phyloP scores from a whole-genome alignment of 2,797 vertebrate genomes.

The Carapus acus region DNA sequence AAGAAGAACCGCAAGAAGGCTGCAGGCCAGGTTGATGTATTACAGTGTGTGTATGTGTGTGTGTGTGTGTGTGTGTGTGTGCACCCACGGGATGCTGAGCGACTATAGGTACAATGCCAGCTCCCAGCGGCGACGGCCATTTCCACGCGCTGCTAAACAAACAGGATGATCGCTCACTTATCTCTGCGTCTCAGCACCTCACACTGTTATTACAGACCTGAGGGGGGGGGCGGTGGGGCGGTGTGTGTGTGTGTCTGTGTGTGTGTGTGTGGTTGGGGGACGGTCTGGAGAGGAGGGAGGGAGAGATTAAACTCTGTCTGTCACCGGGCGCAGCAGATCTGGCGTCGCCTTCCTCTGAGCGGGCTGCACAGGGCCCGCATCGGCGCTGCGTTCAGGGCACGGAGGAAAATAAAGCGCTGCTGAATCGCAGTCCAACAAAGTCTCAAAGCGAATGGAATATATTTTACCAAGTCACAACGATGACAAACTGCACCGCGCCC shows the following conservation, averaged over 20 bases:
- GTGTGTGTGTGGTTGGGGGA: too few species aligned
- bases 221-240: slow-evolving; percentile 5
- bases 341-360: not conserved
- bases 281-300: too few species aligned
- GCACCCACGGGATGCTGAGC: slow-evolving; percentile 7
- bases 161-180: slow-evolving; percentile 48
- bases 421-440: too few species aligned
- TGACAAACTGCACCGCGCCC: too few species aligned
- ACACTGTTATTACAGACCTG: slow-evolving; percentile 40
- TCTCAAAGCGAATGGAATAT: too few species aligned
- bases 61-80: slow-evolving; percentile 13
- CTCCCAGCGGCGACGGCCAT: slow-evolving; percentile 12
- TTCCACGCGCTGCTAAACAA: slow-evolving; percentile 41
- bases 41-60: slow-evolving; percentile 1
- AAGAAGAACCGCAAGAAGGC: slow-evolving; percentile 18
- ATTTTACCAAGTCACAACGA: too few species aligned
- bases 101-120: not conserved
- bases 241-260: too few species aligned
- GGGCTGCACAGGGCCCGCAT: too few species aligned
- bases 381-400: too few species aligned
- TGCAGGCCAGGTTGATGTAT: not conserved
- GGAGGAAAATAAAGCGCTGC: too few species aligned
- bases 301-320: slow-evolving; percentile 28
- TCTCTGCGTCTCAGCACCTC: slow-evolving; percentile 18
- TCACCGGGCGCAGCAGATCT: slow-evolving; percentile 5